A percentile compares a stretch with the other conserved stretches of the same genome.
phyloP scores from a whole-genome alignment of 1,140 invertebrate genomes.

The Popillia japonica region DNA sequence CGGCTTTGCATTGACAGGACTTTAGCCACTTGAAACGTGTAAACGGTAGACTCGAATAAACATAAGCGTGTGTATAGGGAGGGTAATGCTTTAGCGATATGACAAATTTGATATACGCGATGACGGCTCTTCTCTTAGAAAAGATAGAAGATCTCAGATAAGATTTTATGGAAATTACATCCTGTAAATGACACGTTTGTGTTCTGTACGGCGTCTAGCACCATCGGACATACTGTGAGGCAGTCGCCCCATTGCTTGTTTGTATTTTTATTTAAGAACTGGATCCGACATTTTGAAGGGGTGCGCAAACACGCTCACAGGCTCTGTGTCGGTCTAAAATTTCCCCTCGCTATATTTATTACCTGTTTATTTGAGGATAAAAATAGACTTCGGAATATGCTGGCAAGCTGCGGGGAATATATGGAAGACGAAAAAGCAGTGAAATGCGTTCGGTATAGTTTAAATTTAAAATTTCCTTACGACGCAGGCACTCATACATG shows the following conservation, averaged over 20 bases:
- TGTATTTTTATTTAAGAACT: constrained; percentile 28
- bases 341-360: constrained; percentile 24
- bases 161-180: constrained; percentile 34
- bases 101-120: constrained; percentile 30
- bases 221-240: background rate
- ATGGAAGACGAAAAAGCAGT: background rate
- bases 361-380: constrained; percentile 26
- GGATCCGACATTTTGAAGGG: constrained; percentile 17
- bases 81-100: background rate
- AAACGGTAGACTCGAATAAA: constrained; percentile 16
- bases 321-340: constrained; percentile 9
- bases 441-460: background rate
- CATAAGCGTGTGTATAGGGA: background rate
- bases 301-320: constrained; percentile 1
- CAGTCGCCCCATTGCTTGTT: background rate
- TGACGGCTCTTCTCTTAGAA: background rate
- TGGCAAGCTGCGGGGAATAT: background rate
- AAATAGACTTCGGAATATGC: constrained; percentile 13
- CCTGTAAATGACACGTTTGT: constrained; percentile 29
- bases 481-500: background rate
- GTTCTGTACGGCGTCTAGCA: background rate
- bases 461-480: background rate
- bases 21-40: constrained; percentile 14
- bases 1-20: background rate
- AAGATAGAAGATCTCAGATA: constrained; percentile 23